These are phyloP conservation scores for Caradrina clavipalpis DNA, from an alignment of 2,888 invertebrate species.

Conservation along the genomic window DNA sequence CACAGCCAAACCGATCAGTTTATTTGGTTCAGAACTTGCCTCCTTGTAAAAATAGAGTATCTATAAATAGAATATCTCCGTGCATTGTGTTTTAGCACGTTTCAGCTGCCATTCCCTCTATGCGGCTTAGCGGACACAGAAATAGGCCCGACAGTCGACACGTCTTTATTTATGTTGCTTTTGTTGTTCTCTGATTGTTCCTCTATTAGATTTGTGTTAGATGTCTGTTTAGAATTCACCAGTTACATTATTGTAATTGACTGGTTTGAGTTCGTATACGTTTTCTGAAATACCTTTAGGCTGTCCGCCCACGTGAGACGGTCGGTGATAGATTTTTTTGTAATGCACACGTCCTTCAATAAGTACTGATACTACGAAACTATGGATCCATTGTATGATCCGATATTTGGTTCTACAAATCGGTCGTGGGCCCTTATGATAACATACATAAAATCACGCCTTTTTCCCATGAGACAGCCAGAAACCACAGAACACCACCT, in stretches of 20 bases:
- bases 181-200: slow-evolving; percentile 24
- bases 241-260: not conserved
- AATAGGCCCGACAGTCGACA: slow-evolving; percentile 39
- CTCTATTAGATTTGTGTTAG: slow-evolving; percentile 10
- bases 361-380: too few species aligned
- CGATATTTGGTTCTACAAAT: too few species aligned
- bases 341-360: too few species aligned
- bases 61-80: slow-evolving; percentile 60
- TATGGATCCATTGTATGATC: too few species aligned
- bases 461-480: too few species aligned
- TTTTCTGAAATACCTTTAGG: too few species aligned
- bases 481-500: too few species aligned
- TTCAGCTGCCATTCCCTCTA: slow-evolving; percentile 50
- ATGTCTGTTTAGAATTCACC: not conserved
- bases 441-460: too few species aligned
- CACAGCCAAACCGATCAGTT: slow-evolving; percentile 7
- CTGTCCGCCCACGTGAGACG: too few species aligned
- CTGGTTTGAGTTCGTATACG: not conserved
- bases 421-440: too few species aligned
- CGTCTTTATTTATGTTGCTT: slow-evolving; percentile 34
- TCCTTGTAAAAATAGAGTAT: slow-evolving; percentile 47
- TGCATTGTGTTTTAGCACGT: slow-evolving; percentile 64
- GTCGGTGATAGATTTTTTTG: too few species aligned
- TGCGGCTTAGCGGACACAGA: slow-evolving; percentile 45
- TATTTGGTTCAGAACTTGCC: slow-evolving; percentile 23